Evolutionary conservation across 2,888 invertebrate species (phyloP).

Genomic region (Agriopis leucophaearia): DNA sequence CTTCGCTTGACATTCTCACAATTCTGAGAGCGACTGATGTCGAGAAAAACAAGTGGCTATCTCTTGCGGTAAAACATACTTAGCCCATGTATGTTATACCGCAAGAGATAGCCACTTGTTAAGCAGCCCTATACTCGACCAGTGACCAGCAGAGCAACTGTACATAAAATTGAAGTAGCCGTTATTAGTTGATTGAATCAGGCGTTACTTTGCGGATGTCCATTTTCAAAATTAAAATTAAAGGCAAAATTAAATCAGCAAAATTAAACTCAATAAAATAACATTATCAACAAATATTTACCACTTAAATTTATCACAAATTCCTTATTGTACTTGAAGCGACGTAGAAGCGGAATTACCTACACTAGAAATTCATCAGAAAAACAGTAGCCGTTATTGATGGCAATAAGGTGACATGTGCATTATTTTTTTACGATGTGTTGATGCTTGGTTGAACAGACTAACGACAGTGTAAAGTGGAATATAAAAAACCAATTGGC

Average conservation of each 20-base stretch:
- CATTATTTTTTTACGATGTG: slow-evolving; percentile 28
- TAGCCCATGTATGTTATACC: slow-evolving; percentile 38
- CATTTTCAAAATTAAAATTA: too few relatives aligned
- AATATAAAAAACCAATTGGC: neutral
- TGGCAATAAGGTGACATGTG: slow-evolving; percentile 32
- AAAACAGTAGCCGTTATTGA: slow-evolving; percentile 38
- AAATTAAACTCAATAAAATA: too few relatives aligned
- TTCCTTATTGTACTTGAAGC: too few relatives aligned
- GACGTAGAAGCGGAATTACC: too few relatives aligned
- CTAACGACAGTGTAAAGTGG: slow-evolving; percentile 1
- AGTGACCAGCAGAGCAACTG: slow-evolving; percentile 34
- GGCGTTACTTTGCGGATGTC: too few relatives aligned
- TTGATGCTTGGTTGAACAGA: too few relatives aligned
- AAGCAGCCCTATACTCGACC: too few relatives aligned
- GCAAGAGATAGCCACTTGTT: slow-evolving; percentile 38
- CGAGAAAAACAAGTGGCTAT: slow-evolving; percentile 44
- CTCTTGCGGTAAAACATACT: slow-evolving; percentile 39
- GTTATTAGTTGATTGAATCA: too few relatives aligned
- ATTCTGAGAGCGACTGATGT: slow-evolving; percentile 39
- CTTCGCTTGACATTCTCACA: neutral
- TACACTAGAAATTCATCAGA: too few relatives aligned
- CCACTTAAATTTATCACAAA: too few relatives aligned
- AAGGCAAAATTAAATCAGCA: too few relatives aligned
- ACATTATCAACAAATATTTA: too few relatives aligned
- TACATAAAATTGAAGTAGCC: slow-evolving; percentile 35